Percentiles rank a stretch among this genome's conserved stretches.
Conservation (phyloP, 2,797 vertebrate genomes). For the Xyrichtys novacula region DNA sequence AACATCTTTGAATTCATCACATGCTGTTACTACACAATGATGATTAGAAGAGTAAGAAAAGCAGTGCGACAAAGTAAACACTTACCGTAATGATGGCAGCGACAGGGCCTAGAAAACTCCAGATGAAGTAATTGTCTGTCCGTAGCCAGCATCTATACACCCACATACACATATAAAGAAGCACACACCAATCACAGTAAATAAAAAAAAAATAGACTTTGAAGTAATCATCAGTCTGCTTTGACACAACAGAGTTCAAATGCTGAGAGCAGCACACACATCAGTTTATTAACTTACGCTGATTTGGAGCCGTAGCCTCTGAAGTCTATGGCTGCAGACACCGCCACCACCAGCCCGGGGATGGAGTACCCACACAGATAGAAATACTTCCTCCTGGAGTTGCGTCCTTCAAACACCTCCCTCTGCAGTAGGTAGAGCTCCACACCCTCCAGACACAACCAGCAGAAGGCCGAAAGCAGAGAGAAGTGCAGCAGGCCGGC, state of each 20-base stretch:
- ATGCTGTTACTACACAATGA: background rate
- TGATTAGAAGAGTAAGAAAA: background rate
- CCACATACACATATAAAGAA: conserved; percentile 28
- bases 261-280: too few relatives aligned
- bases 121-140: conserved; percentile 94
- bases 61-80: background rate
- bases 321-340: conserved; percentile 93
- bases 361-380: conserved; percentile 93
- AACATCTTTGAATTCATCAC: background rate
- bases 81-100: conserved; percentile 91
- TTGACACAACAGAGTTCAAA: too few relatives aligned
- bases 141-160: conserved; percentile 90
- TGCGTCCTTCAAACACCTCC: conserved; percentile 94
- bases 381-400: conserved; percentile 91
- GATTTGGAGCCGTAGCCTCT: conserved; percentile 87
- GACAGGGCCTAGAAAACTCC: conserved; percentile 93
- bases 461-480: conserved; percentile 94
- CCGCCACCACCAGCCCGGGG: conserved; percentile 92
- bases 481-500: conserved; percentile 94
- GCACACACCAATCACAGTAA: conserved; percentile 25
- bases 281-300: conserved; percentile 71
- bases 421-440: conserved; percentile 93
- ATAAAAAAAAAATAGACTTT: too few relatives aligned
- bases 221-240: background rate
- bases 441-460: conserved; percentile 93